phyloP scores from a whole-genome alignment of 1,140 invertebrate species.

The Neelides sp. region DNA sequence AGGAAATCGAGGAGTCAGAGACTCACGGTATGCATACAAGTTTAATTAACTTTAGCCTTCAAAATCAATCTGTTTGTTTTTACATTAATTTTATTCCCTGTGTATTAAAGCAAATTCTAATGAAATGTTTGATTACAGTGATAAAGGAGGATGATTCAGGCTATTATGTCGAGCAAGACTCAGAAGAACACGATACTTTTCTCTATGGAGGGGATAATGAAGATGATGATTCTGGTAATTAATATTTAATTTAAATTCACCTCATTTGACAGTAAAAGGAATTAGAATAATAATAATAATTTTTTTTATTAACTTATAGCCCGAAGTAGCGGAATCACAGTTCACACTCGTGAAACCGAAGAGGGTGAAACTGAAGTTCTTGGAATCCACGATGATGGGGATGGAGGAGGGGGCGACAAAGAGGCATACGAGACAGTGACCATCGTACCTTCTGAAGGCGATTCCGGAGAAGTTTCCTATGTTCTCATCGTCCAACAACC shows the following conservation, averaged over 20 bases:
- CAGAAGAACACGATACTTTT: neutral
- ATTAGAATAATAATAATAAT: too few species aligned
- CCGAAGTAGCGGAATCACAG: slow-evolving; percentile 21
- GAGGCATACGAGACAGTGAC: slow-evolving; percentile 71
- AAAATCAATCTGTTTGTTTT: neutral
- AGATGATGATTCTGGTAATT: neutral
- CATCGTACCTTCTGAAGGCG: slow-evolving; percentile 66
- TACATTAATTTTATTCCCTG: neutral
- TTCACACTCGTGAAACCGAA: slow-evolving; percentile 10
- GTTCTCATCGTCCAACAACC: slow-evolving; percentile 73
- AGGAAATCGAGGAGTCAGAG: slow-evolving; percentile 12
- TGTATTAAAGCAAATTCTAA: neutral
- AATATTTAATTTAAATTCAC: neutral
- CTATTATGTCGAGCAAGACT: neutral
- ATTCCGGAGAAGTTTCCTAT: slow-evolving; percentile 70
- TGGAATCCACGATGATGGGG: slow-evolving; percentile 20
- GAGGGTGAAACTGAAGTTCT: slow-evolving; percentile 19
- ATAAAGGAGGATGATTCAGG: slow-evolving; percentile 2
- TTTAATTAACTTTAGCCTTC: neutral
- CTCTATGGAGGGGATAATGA: neutral
- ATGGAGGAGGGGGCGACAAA: slow-evolving; percentile 7
- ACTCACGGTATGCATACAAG: slow-evolving; percentile 3
- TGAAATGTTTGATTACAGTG: neutral
- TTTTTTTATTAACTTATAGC: neutral
- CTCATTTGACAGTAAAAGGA: too few species aligned